Evolutionary conservation across 2,113 vertebrate genomes (phyloP).

Genomic region (Gorsachius goisagi): DNA sequence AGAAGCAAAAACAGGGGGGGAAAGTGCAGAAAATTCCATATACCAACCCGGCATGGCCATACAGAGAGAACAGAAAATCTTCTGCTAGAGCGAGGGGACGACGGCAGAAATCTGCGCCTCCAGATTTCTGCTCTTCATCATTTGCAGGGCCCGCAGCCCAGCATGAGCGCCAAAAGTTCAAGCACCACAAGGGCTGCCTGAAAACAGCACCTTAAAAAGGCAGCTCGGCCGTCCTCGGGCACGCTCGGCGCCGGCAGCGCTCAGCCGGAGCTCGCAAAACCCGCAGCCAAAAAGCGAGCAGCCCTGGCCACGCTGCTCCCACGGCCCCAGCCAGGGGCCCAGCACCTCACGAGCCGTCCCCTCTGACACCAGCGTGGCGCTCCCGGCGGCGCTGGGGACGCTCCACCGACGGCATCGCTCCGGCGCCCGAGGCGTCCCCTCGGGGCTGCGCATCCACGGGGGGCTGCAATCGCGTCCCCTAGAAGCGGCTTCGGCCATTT

Average conservation of each 20-base stretch:
- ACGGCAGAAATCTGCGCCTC: not conserved
- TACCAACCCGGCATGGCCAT: not conserved
- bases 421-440: rapidly evolving
- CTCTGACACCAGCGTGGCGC: not conserved
- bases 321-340: not conserved
- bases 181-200: not conserved
- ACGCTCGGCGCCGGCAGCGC: not conserved
- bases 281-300: not conserved
- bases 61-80: not conserved
- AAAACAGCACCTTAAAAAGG: not conserved
- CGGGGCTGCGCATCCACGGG: rapidly evolving
- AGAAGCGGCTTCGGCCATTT: not conserved
- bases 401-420: not conserved
- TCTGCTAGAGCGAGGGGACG: not conserved
- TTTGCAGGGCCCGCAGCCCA: not conserved
- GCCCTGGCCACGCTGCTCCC: not conserved
- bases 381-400: not conserved
- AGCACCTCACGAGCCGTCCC: rapidly evolving
- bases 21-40: not conserved
- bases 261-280: not conserved
- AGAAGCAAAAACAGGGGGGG: not conserved
- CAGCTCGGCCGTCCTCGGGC: not conserved
- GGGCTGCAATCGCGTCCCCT: not conserved
- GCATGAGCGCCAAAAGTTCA: not conserved
- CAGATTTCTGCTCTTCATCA: not conserved